These are phyloP conservation scores for Tetraodon nigroviridis DNA, from an alignment of 2,113 vertebrate species.

Conservation along the genomic window DNA sequence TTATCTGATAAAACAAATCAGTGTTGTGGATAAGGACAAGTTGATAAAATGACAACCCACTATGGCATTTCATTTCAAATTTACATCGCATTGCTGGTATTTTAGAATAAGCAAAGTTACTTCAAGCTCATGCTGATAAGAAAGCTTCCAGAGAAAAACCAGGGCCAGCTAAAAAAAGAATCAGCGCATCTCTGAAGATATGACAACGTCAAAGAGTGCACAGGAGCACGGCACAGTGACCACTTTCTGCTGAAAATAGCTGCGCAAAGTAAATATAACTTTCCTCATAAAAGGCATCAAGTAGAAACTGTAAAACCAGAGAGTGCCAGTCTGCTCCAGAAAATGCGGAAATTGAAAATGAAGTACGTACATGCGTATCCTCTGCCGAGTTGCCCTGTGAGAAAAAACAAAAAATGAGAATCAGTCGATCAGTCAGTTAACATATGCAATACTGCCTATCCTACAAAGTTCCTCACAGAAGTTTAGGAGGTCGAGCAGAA, in stretches of 20 bases:
- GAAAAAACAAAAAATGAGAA: constrained; percentile 12
- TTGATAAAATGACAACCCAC: no score
- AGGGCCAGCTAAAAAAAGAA: constrained; percentile 31
- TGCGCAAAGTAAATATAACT: constrained; percentile 40
- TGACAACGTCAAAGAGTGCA: constrained; percentile 27
- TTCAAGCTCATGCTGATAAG: constrained; percentile 3
- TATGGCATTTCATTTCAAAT: neutral
- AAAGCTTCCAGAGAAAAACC: constrained; percentile 9
- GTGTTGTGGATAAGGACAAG: no score
- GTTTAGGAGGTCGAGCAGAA: constrained; percentile 36
- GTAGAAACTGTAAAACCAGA: constrained; percentile 8
- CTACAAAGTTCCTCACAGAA: constrained; percentile 48
- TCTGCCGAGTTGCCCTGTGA: neutral
- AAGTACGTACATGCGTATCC: constrained; percentile 60
- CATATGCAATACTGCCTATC: constrained; percentile 2
- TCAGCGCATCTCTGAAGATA: constrained; percentile 18
- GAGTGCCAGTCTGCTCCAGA: no score
- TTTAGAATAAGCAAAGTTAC: neutral
- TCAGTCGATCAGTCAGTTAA: constrained; percentile 10
- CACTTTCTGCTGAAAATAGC: constrained; percentile 22
- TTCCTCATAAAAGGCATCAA: constrained; percentile 12
- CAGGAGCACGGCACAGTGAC: constrained; percentile 10
- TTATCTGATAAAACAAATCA: neutral
- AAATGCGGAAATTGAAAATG: neutral
- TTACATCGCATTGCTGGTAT: neutral